Evolutionary conservation across 2,797 vertebrate species (phyloP), one percentile per base, ranked within the genome.

Genomic region (Mus spretus): DNA sequence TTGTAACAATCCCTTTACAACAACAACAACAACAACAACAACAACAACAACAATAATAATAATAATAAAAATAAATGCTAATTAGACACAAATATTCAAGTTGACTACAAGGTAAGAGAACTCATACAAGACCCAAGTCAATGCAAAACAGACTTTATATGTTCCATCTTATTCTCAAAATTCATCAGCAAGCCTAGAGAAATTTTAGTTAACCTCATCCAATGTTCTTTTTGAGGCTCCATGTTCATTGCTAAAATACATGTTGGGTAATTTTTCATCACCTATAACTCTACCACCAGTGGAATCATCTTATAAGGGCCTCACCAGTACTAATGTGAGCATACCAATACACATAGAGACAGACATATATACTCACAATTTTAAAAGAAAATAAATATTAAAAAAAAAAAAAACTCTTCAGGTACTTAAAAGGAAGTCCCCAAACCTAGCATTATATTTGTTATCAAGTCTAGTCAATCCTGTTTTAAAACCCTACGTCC

Each of bases 1-100:
- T 57, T 31, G 1, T 88, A 63, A 28, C 19, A 28, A 72, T 78
- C 22, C 89, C 26, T 81, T 40, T 3, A 53, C 1, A 87, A 65
- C 80, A n/a, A n/a, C n/a, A n/a, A n/a, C n/a, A n/a, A n/a, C n/a
- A n/a, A n/a, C n/a, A n/a, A n/a, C n/a, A n/a, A n/a, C n/a, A n/a
- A n/a, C n/a, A n/a, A n/a, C n/a, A n/a, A n/a, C n/a, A n/a, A n/a
- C 70, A 79, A 91, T 65, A 86, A 63, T 70, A 79, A 94, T 72
- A 82, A 63, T 75, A 79, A 93, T 72, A 63, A 28, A 28, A 86
- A 63, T 70, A 79, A 94, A n/a, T n/a, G n/a, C n/a, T 40, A 40
- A 74, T 47, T 47, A 70, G 34, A 77, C 1, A 74, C 0, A 55
- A 37, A 77, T 74, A 9, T 92, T 77, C 14, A 55, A 70, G 67